Evolutionary conservation across 2,797 vertebrate genomes (phyloP).

Genomic region (Sternotherus odoratus): DNA sequence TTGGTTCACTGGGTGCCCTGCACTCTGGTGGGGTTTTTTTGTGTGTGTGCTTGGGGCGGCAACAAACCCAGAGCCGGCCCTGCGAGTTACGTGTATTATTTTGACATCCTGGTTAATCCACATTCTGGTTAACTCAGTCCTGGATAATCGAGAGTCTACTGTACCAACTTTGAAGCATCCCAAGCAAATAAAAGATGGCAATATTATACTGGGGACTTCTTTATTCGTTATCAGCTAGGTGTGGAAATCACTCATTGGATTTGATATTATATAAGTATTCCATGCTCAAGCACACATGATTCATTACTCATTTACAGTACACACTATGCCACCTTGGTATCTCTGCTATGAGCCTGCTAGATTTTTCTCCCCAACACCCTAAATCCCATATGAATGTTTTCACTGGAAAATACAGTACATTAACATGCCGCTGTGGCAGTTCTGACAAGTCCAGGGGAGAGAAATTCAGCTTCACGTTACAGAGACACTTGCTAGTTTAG

Average conservation of each 20-base stretch:
- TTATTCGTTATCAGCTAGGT: not conserved
- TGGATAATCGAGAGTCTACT: no score
- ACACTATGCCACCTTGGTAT: not conserved
- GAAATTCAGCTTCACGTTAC: rapidly evolving
- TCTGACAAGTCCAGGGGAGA: not conserved
- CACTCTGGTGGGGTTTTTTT: no score
- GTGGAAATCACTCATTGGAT: not conserved
- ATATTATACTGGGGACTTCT: not conserved
- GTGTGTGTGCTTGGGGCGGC: no score
- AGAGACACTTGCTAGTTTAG: not conserved
- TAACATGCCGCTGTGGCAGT: not conserved
- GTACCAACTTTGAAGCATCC: not conserved
- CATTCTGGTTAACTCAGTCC: no score
- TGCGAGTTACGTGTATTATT: no score
- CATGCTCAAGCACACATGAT: not conserved
- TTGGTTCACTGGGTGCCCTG: no score
- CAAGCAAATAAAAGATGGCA: rapidly evolving
- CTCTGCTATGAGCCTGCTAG: not conserved
- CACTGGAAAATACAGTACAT: not conserved
- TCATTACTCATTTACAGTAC: not conserved
- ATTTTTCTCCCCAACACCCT: not conserved
- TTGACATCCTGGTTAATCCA: no score
- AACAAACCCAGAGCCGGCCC: no score
- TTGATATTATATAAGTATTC: not conserved
- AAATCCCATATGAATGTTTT: not conserved